Evolutionary conservation across 2,888 invertebrate species (phyloP).

Genomic region (Leptopilina myrica): DNA sequence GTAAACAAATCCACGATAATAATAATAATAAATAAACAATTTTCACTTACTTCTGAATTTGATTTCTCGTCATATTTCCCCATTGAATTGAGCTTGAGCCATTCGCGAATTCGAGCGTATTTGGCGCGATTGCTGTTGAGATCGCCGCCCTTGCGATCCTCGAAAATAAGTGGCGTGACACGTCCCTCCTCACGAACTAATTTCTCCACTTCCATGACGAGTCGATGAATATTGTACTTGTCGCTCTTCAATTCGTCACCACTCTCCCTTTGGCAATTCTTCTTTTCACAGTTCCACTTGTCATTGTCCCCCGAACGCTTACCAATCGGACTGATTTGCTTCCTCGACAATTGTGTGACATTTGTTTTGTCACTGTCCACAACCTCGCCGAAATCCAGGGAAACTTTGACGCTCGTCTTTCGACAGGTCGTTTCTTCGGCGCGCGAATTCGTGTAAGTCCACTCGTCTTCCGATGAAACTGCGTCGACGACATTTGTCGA

Average conservation of each 20-base stretch:
- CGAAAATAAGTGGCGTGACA: constrained; percentile 78
- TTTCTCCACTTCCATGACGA: constrained; percentile 89
- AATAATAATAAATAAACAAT: background rate
- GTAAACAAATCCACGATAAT: background rate
- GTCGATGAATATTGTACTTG: constrained; percentile 84
- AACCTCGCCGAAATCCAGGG: constrained; percentile 67
- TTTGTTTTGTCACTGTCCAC: constrained; percentile 44
- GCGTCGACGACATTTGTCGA: constrained; percentile 77
- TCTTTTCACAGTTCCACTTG: constrained; percentile 54
- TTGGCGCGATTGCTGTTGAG: constrained; percentile 78
- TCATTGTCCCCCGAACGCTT: constrained; percentile 52
- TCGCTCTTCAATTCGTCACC: constrained; percentile 78
- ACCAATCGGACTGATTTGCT: constrained; percentile 31
- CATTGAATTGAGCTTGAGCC: constrained; percentile 80
- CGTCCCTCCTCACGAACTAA: constrained; percentile 82
- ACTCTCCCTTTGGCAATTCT: constrained; percentile 73
- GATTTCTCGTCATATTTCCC: constrained; percentile 66
- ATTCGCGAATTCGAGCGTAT: constrained; percentile 84
- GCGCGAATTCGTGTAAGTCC: constrained; percentile 79
- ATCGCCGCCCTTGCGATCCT: constrained; percentile 62
- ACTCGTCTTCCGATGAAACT: constrained; percentile 83
- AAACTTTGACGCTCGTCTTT: constrained; percentile 66
- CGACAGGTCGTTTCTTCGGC: constrained; percentile 51
- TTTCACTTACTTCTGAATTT: constrained; percentile 66
- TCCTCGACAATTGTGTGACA: background rate